phyloP scores from a whole-genome alignment of 2,113 vertebrate species.

The Pelecanoides urinatrix region DNA sequence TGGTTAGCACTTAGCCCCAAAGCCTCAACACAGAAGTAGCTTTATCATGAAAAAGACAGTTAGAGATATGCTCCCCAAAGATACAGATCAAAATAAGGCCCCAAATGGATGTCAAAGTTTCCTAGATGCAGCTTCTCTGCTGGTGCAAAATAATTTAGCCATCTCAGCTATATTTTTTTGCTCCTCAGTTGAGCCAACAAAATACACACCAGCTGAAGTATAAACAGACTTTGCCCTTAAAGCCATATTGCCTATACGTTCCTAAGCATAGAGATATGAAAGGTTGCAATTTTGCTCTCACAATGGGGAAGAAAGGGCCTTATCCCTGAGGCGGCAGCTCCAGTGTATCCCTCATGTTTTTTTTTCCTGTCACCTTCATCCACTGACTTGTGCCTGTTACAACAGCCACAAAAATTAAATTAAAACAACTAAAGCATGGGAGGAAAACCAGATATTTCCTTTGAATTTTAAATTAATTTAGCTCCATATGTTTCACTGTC shows the following conservation, averaged over 20 bases:
- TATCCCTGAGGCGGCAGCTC: background rate
- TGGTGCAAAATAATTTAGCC: background rate
- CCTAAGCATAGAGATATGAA: background rate
- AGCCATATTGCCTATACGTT: background rate
- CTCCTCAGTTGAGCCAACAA: background rate
- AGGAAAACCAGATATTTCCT: background rate
- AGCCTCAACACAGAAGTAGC: background rate
- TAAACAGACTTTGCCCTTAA: background rate
- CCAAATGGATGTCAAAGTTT: background rate
- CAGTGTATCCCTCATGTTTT: background rate
- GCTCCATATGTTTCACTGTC: background rate
- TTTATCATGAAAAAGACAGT: background rate
- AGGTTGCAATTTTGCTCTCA: background rate
- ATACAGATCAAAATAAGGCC: background rate
- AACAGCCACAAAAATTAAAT: background rate
- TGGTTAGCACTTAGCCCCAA: background rate
- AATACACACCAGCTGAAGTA: background rate
- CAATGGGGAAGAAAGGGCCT: background rate
- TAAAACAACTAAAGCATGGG: background rate
- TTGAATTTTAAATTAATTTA: background rate
- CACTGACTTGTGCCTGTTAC: background rate
- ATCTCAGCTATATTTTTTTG: background rate
- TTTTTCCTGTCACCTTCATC: background rate
- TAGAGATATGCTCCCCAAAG: background rate
- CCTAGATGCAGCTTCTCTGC: background rate